phyloP scores from a whole-genome alignment of 2,888 invertebrate species.

The Steinernema carpocapsae region DNA sequence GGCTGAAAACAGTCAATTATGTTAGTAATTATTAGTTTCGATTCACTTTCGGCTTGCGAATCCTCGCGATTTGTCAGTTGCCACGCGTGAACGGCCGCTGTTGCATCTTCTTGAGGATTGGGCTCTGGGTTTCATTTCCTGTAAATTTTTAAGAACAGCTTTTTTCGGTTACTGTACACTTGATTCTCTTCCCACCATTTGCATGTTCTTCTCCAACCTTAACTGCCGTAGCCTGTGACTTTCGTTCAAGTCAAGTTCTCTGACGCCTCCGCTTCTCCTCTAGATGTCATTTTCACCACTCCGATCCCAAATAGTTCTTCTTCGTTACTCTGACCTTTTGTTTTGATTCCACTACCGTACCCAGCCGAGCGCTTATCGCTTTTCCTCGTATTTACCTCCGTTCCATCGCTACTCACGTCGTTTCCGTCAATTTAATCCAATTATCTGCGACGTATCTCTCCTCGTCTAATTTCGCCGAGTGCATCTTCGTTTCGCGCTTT shows the following conservation, averaged over 20 bases:
- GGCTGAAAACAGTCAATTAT: slow-evolving; percentile 33
- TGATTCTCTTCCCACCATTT: not conserved
- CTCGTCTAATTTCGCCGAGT: slow-evolving; percentile 4
- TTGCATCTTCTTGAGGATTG: not conserved
- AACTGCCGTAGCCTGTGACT: not conserved
- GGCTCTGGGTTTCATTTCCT: too few species aligned
- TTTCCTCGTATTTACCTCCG: slow-evolving; percentile 27
- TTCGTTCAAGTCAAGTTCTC: not conserved
- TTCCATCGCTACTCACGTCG: slow-evolving; percentile 29
- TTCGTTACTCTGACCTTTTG: slow-evolving; percentile 16
- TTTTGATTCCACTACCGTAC: slow-evolving; percentile 19
- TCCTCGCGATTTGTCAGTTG: not conserved
- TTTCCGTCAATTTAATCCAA: slow-evolving; percentile 35
- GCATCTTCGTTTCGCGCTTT: not conserved
- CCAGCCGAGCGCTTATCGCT: slow-evolving; percentile 26
- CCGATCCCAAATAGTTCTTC: slow-evolving; percentile 10
- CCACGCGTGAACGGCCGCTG: not conserved
- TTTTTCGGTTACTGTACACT: too few species aligned
- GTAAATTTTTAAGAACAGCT: too few species aligned
- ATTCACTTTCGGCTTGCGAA: slow-evolving; percentile 32
- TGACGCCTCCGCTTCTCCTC: not conserved
- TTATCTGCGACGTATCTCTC: slow-evolving; percentile 23
- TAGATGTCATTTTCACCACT: not conserved
- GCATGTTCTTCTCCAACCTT: not conserved
- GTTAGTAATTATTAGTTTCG: slow-evolving; percentile 32